phyloP scores from a whole-genome alignment of 2,888 invertebrate genomes.

The Cabera pusaria region DNA sequence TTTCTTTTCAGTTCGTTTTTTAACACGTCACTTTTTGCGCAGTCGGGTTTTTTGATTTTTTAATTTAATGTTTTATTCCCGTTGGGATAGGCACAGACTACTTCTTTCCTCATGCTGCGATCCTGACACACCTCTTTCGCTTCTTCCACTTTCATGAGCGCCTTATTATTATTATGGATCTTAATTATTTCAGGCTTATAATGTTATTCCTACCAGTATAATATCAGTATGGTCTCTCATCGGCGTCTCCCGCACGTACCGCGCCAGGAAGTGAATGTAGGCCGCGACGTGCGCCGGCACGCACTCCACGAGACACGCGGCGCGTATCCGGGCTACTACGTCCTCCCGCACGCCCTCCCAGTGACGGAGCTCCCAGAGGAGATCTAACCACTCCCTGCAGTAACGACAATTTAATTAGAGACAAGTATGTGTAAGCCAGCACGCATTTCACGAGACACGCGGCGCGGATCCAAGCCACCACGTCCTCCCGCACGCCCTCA shows the following conservation, averaged over 20 bases:
- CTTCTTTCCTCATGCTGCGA: too few species aligned
- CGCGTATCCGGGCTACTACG: slow-evolving; percentile 88
- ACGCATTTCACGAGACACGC: slow-evolving; percentile 96
- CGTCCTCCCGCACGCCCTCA: slow-evolving; percentile 86
- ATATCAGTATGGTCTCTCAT: slow-evolving; percentile 55
- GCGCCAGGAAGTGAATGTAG: slow-evolving; percentile 93
- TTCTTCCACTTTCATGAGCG: too few species aligned
- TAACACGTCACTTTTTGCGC: too few species aligned
- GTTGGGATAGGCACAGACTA: too few species aligned
- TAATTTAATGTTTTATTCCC: too few species aligned
- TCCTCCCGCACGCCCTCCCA: slow-evolving; percentile 88
- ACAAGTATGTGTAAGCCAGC: slow-evolving; percentile 88
- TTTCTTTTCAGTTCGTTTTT: too few species aligned
- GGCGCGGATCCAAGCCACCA: slow-evolving; percentile 89
- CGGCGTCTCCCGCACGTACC: slow-evolving; percentile 81
- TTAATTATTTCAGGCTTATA: too few species aligned
- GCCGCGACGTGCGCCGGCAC: slow-evolving; percentile 91
- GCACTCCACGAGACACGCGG: slow-evolving; percentile 96
- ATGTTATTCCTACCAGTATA: slow-evolving; percentile 50
- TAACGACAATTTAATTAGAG: too few species aligned
- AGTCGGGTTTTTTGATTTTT: too few species aligned
- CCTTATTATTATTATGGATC: too few species aligned
- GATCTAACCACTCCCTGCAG: slow-evolving; percentile 70
- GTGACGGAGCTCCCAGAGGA: slow-evolving; percentile 89
- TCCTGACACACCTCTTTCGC: too few species aligned